Conservation (phyloP, 2,113 vertebrate species). For the Protobothrops flavoviridis region DNA sequence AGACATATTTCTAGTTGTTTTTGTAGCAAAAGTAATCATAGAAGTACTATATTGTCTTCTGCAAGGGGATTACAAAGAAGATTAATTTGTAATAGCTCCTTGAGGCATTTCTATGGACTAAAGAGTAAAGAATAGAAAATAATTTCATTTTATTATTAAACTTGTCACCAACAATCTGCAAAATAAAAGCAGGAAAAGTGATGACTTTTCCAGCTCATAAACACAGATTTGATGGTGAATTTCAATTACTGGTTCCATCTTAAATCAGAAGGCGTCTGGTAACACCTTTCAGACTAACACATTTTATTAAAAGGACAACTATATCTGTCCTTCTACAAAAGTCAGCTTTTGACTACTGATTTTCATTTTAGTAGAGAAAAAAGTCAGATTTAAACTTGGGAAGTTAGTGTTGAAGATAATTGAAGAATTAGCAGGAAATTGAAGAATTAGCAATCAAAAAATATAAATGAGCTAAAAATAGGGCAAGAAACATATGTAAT, state of each 20-base stretch:
- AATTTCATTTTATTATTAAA: neutral
- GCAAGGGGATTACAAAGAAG: neutral
- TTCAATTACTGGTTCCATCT: neutral
- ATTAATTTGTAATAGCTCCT: neutral
- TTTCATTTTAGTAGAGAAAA: neutral
- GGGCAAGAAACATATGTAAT: neutral
- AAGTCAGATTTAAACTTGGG: neutral
- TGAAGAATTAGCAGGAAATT: neutral
- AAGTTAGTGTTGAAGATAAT: neutral
- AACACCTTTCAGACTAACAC: neutral
- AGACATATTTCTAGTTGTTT: neutral
- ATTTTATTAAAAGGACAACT: neutral
- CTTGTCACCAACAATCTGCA: neutral
- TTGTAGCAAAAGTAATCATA: neutral
- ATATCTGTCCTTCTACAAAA: neutral
- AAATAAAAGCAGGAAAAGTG: neutral
- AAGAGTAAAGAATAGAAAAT: neutral
- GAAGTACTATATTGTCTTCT: conserved; percentile 1
- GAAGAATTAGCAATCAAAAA: neutral
- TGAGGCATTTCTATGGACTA: neutral
- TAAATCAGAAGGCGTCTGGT: neutral
- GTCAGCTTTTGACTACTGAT: neutral
- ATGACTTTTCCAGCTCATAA: neutral
- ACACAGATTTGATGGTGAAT: neutral
- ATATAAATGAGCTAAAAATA: neutral